Evolutionary conservation across 2,797 vertebrate species (phyloP), one percentile per base, ranked within the genome.

Genomic region (Platalea minor): DNA sequence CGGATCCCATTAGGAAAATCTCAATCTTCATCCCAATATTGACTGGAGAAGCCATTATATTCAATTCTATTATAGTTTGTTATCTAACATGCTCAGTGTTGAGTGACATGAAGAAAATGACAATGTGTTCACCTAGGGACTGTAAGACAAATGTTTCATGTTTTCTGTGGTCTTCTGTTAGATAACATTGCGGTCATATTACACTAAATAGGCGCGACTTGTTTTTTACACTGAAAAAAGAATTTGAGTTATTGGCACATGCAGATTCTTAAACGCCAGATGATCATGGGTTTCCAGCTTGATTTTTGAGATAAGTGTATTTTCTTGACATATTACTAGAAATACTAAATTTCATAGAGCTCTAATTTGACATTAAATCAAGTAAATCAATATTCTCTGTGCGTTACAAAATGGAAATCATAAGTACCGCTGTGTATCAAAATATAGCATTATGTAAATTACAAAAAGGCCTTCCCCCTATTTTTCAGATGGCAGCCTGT

Each of bases 71-170:
- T 88, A 67, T 57, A 68, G 51, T 51, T 93, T 95, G 69, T 79
- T 93, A 91, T 91, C 82, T 91, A 74, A 75, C 56, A n/a, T 87
- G 63, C 56, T 92, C 63, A 68, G 43, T 70, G 74, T 76, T 88
- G 91, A 95, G 35, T 93, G 95, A 93, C 77, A 94, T 91, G 83
- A 93, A 85, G 85, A 76, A 95, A 95, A 95, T 79, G 28, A 82
- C 88, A 91, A 84, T 77, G n/a, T 80, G 54, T 39, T 82, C 80
- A 92, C 70, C 86, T 85, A 70, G 80, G 65, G 91, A 93, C 46
- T 88, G 48, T 41, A 90, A 85, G 80, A 95, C 74, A 94, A 95
- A 91, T 74, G 35, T 73, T 88, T 95, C 18, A 13, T 54, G 53
- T 91, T 53, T 85, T 81, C 45, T 76, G 48, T 80, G 53, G 67